A percentile compares a stretch with the other conserved stretches of the same genome.
phyloP scores from a whole-genome alignment of 2,113 vertebrate species.

The Mesocricetus auratus region DNA sequence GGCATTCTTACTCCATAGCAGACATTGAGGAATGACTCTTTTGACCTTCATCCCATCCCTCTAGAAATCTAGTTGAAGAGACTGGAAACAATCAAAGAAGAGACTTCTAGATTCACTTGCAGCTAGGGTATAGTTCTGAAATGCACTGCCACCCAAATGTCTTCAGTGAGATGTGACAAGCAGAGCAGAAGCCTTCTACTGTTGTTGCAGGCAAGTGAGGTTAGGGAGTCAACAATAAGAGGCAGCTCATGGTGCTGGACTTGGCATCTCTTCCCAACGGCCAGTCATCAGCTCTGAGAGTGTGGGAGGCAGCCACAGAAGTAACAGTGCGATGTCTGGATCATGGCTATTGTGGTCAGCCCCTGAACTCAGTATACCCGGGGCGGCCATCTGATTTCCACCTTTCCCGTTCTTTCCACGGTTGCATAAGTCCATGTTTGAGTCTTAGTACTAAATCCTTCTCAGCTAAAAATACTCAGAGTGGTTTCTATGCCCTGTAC shows the following conservation, averaged over 20 bases:
- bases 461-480: neutral
- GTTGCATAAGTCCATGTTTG: neutral
- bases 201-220: neutral
- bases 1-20: neutral
- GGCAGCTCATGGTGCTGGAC: neutral
- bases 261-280: neutral
- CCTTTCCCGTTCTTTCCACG: neutral
- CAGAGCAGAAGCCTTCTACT: neutral
- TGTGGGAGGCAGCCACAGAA: neutral
- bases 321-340: neutral
- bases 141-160: neutral
- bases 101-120: conserved; percentile 9
- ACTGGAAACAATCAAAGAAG: neutral
- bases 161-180: neutral
- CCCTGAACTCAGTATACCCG: neutral
- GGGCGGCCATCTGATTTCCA: neutral
- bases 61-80: conserved; percentile 2
- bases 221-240: neutral
- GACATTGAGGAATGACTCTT: neutral
- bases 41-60: neutral
- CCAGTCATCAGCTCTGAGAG: neutral
- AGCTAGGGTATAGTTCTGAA: neutral
- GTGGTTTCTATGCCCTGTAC: neutral
- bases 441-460: neutral
- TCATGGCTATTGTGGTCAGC: neutral